phyloP scores from a whole-genome alignment of 2,888 invertebrate genomes.

The Euzophera pinguis region DNA sequence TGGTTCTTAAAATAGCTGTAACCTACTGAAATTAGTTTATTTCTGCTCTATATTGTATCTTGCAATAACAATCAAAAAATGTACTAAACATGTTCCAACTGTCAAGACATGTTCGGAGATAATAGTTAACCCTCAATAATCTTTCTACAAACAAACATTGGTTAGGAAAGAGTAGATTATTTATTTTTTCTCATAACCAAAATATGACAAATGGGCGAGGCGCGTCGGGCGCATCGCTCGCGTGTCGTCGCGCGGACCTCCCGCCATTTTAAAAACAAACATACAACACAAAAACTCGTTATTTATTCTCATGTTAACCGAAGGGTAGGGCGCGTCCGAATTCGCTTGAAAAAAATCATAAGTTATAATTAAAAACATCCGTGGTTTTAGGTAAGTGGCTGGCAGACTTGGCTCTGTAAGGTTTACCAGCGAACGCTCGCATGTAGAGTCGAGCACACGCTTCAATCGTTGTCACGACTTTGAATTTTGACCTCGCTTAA shows the following conservation, averaged over 20 bases:
- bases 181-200: conserved; percentile 73
- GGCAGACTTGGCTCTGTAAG: conserved; percentile 16
- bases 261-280: conserved; percentile 80
- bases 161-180: conserved; percentile 70
- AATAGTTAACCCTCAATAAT: conserved; percentile 73
- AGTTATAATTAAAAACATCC: conserved; percentile 76
- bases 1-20: conserved; percentile 4
- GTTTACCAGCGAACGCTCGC: conserved; percentile 14
- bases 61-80: conserved; percentile 41
- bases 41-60: conserved; percentile 11
- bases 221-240: conserved; percentile 60
- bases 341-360: conserved; percentile 75
- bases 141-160: conserved; percentile 69
- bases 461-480: neutral
- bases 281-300: conserved; percentile 76
- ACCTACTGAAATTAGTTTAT: conserved; percentile 2
- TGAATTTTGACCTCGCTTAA: conserved; percentile 3
- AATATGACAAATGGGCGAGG: conserved; percentile 77
- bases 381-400: conserved; percentile 27
- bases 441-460: no score
- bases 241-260: conserved; percentile 79
- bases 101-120: conserved; percentile 56
- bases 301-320: conserved; percentile 75
- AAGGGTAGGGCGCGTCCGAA: conserved; percentile 73
- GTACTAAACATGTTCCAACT: conserved; percentile 58